Evolutionary conservation across 2,113 vertebrate genomes (phyloP).

Genomic region (Myotis brandtii): DNA sequence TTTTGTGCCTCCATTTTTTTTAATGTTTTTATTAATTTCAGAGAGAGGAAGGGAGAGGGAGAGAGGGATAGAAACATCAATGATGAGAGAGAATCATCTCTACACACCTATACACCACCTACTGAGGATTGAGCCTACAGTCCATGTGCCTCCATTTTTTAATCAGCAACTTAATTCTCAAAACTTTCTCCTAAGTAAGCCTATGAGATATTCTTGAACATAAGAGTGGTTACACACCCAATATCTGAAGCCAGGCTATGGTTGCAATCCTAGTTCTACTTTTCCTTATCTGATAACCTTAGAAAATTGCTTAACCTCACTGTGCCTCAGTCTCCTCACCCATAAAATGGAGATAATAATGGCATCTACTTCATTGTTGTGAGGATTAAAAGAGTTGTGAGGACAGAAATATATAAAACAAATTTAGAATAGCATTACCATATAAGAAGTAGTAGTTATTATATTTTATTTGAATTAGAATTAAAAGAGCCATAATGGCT

Average conservation of each 20-base stretch:
- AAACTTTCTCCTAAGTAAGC: neutral
- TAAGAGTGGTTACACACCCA: neutral
- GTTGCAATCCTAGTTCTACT: neutral
- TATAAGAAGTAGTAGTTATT: neutral
- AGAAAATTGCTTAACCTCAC: neutral
- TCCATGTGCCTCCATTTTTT: neutral
- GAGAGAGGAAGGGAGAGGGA: too few species aligned
- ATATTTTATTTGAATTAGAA: conserved; percentile 23
- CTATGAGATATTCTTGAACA: neutral
- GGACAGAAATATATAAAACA: neutral
- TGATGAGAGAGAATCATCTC: too few species aligned
- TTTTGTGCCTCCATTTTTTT: neutral
- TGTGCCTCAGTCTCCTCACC: neutral
- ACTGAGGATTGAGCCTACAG: too few species aligned
- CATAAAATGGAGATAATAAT: neutral
- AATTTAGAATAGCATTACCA: neutral
- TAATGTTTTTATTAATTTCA: too few species aligned
- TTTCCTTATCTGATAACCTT: neutral
- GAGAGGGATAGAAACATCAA: too few species aligned
- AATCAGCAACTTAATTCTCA: neutral
- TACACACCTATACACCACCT: too few species aligned
- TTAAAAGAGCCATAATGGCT: neutral
- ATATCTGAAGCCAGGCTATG: neutral
- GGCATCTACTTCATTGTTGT: neutral
- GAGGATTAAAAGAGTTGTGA: neutral